Evolutionary conservation across 53 echinoderm and acorn worm genomes (phyloP).

Genomic region (Paelopatides confundens): DNA sequence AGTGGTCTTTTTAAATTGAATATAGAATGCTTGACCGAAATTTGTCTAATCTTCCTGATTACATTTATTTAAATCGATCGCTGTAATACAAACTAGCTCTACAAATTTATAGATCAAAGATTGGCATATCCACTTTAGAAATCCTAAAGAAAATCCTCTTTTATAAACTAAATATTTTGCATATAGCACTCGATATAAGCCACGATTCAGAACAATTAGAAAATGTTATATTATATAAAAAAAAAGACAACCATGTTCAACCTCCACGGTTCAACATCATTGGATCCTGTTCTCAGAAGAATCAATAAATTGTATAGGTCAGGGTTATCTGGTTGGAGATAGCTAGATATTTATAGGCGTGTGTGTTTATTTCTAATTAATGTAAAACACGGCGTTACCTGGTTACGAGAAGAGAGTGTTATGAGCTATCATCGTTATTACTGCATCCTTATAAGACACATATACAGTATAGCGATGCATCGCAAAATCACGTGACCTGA

Average conservation of each 20-base stretch:
- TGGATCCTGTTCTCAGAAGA: not conserved
- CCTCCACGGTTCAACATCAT: not conserved
- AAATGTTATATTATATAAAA: too few relatives aligned
- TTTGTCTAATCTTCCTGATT: not conserved
- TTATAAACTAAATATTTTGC: not conserved
- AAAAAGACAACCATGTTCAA: too few relatives aligned
- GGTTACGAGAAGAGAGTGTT: too few relatives aligned
- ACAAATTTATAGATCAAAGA: not conserved
- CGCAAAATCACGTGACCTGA: too few relatives aligned
- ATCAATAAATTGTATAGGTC: not conserved
- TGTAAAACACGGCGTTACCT: too few relatives aligned
- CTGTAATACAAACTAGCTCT: not conserved
- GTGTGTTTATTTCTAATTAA: too few relatives aligned
- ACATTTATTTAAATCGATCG: constrained; percentile 23
- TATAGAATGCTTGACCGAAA: constrained; percentile 19
- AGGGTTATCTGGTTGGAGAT: not conserved
- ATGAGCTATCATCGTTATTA: too few relatives aligned
- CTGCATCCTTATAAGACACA: too few relatives aligned
- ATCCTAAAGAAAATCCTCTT: not conserved
- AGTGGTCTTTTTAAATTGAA: not conserved
- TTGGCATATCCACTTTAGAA: constrained; percentile 3
- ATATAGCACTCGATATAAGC: constrained; percentile 1
- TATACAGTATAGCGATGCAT: too few relatives aligned
- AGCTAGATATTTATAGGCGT: too few relatives aligned
- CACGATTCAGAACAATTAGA: not conserved